Percentiles rank a stretch among this genome's conserved stretches.
phyloP scores from a whole-genome alignment of 2,888 invertebrate species.

The Tetranychus truncatus region DNA sequence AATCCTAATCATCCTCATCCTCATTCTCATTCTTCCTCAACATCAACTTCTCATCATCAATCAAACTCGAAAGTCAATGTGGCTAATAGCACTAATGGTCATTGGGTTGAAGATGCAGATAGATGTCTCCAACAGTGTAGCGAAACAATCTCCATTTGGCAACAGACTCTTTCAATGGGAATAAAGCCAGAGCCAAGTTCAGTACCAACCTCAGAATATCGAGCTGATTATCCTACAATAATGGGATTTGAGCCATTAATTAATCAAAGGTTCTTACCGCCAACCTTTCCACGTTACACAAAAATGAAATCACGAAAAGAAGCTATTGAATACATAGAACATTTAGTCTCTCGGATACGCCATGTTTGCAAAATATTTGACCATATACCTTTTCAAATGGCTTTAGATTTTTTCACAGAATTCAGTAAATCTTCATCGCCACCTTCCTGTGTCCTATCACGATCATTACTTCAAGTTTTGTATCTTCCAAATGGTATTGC shows the following conservation, averaged over 20 bases:
- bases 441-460: constrained; percentile 26
- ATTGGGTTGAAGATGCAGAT: constrained; percentile 47
- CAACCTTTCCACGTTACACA: constrained; percentile 90
- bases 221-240: constrained; percentile 30
- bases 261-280: constrained; percentile 85
- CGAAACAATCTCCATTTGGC: constrained; percentile 61
- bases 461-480: constrained; percentile 30
- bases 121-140: constrained; percentile 58
- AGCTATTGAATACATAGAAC: constrained; percentile 60
- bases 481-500: constrained; percentile 38
- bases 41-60: constrained; percentile 29
- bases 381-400: constrained; percentile 57
- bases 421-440: constrained; percentile 54
- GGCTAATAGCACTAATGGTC: background rate
- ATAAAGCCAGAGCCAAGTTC: constrained; percentile 44
- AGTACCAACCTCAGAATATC: constrained; percentile 35
- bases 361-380: constrained; percentile 61
- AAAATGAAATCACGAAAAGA: constrained; percentile 60
- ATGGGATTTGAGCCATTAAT: constrained; percentile 88
- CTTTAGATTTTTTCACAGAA: constrained; percentile 76
- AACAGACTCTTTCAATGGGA: constrained; percentile 53
- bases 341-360: constrained; percentile 58
- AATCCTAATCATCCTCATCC: background rate
- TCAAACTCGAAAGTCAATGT: background rate
- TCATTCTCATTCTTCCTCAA: constrained; percentile 29